Percentiles rank a stretch among this genome's conserved stretches.
Conservation (phyloP, 2,888 invertebrate genomes). For the Agrochola litura region DNA sequence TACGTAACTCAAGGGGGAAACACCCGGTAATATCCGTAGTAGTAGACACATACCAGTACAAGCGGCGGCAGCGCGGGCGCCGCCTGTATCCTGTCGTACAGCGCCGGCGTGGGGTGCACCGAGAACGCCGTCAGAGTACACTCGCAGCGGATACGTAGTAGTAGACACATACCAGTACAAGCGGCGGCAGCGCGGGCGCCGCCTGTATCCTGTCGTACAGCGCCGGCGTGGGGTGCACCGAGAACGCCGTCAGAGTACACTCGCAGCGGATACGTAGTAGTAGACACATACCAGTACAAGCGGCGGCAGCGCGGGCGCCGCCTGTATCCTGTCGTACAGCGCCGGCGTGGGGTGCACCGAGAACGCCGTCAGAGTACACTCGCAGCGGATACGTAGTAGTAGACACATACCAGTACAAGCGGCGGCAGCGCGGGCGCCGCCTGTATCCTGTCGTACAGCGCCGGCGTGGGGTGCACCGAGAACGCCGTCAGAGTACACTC, state of each 20-base stretch:
- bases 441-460: conserved; percentile 91
- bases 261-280: conserved; percentile 93
- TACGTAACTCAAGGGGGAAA: not conserved
- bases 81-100: conserved; percentile 90
- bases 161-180: conserved; percentile 44
- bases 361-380: conserved; percentile 94
- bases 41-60: conserved; percentile 38
- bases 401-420: conserved; percentile 43
- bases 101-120: conserved; percentile 92
- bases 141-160: conserved; percentile 92
- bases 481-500: conserved; percentile 95
- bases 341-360: conserved; percentile 92
- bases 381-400: conserved; percentile 92
- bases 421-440: conserved; percentile 68
- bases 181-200: conserved; percentile 68
- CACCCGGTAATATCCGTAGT: not conserved
- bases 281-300: conserved; percentile 43
- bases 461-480: conserved; percentile 92
- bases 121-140: conserved; percentile 94
- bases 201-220: conserved; percentile 90
- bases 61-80: conserved; percentile 68
- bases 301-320: conserved; percentile 69
- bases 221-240: conserved; percentile 92
- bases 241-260: conserved; percentile 94
- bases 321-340: conserved; percentile 90